Evolutionary conservation across 2,888 invertebrate genomes (phyloP).

Genomic region (Drosophila suboccidentalis): DNA sequence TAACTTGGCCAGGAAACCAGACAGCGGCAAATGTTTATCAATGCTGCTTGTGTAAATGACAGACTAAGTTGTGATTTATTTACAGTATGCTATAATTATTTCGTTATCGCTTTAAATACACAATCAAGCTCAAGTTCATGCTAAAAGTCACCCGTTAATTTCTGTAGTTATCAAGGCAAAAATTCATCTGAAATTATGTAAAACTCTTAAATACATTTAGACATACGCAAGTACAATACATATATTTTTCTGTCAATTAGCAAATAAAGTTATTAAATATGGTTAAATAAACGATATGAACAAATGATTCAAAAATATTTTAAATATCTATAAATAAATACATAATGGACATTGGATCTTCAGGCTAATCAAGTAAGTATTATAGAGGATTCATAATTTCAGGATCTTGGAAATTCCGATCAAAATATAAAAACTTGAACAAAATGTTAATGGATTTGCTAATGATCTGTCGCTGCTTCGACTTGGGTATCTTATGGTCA

Average conservation of each 20-base stretch:
- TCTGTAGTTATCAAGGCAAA: constrained; percentile 33
- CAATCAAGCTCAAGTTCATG: constrained; percentile 44
- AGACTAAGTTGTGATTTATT: constrained; percentile 63
- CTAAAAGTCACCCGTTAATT: constrained; percentile 36
- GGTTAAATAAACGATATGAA: constrained; percentile 44
- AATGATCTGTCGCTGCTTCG: constrained; percentile 13
- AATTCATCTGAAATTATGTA: constrained; percentile 38
- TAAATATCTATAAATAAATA: neutral
- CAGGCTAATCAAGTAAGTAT: neutral
- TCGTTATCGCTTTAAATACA: constrained; percentile 45
- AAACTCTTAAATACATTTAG: constrained; percentile 39
- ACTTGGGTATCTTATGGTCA: constrained; percentile 59
- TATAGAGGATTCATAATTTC: too few species aligned
- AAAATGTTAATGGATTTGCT: constrained; percentile 12
- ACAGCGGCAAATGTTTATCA: constrained; percentile 49
- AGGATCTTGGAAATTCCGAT: neutral
- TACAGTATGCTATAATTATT: constrained; percentile 47
- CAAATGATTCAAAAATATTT: constrained; percentile 9
- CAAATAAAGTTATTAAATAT: constrained; percentile 49
- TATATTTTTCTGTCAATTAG: constrained; percentile 78
- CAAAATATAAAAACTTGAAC: neutral
- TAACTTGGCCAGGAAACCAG: constrained; percentile 11
- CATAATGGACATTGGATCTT: neutral
- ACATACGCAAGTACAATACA: constrained; percentile 29
- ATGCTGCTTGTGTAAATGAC: constrained; percentile 18